These are phyloP conservation scores for Aphelinus atriplicis DNA, from an alignment of 1,140 invertebrate genomes.

Conservation along the genomic window DNA sequence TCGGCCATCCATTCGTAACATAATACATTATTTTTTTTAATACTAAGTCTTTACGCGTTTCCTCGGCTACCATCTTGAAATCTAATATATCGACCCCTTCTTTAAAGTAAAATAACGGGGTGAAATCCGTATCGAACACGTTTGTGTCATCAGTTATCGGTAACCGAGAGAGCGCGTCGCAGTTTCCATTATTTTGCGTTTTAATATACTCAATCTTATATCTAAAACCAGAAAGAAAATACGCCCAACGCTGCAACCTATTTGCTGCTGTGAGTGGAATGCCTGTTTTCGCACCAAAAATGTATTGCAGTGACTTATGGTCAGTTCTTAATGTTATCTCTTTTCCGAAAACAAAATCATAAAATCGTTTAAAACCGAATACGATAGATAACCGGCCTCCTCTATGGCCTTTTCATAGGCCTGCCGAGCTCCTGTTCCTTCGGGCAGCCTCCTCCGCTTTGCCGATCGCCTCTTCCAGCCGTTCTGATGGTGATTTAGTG, in stretches of 20 bases:
- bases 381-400: not conserved
- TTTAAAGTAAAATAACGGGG: not conserved
- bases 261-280: slow-evolving; percentile 50
- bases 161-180: slow-evolving; percentile 52
- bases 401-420: slow-evolving; percentile 7
- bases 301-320: slow-evolving; percentile 63
- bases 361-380: slow-evolving; percentile 7
- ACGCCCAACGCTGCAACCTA: slow-evolving; percentile 54
- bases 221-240: slow-evolving; percentile 47
- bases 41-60: too few relatives aligned
- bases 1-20: too few relatives aligned
- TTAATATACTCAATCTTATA: slow-evolving; percentile 50
- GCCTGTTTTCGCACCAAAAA: slow-evolving; percentile 57
- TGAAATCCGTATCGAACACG: slow-evolving; percentile 22
- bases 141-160: slow-evolving; percentile 42
- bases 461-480: too few relatives aligned
- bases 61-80: too few relatives aligned
- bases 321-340: slow-evolving; percentile 64
- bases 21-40: too few relatives aligned
- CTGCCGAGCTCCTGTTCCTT: slow-evolving; percentile 4
- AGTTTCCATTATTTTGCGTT: slow-evolving; percentile 44
- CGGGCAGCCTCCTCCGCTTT: not conserved
- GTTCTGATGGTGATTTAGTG: too few relatives aligned
- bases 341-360: slow-evolving; percentile 65
- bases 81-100: too few relatives aligned